These are phyloP conservation scores for Passer domesticus DNA, from an alignment of 2,113 vertebrate genomes.

Conservation along the genomic window DNA sequence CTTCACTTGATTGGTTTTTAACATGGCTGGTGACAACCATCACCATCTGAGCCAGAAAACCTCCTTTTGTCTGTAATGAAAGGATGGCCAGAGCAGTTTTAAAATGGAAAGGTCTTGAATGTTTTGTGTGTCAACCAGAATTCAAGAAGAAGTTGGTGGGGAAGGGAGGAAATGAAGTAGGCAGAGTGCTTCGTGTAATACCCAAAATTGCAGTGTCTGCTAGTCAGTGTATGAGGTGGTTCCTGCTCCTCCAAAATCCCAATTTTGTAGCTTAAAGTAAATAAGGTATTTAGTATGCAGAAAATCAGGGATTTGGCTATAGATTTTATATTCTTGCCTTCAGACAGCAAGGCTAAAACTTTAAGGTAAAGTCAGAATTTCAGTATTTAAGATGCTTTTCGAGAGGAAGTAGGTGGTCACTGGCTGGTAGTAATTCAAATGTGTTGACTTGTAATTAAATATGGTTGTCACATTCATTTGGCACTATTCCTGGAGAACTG, in stretches of 20 bases:
- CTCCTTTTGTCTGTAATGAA: neutral
- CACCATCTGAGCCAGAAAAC: neutral
- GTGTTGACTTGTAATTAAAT: neutral
- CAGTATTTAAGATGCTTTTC: neutral
- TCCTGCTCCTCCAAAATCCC: neutral
- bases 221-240: rapidly evolving
- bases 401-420: neutral
- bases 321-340: neutral
- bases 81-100: neutral
- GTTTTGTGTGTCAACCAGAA: neutral
- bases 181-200: neutral
- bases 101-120: neutral
- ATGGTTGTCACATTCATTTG: neutral
- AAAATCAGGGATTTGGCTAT: neutral
- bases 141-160: neutral
- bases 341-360: neutral
- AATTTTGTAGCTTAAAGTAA: neutral
- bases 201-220: neutral
- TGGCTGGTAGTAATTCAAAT: neutral
- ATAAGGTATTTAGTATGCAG: neutral
- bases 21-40: neutral
- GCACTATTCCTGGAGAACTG: neutral
- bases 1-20: neutral
- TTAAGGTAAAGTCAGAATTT: neutral
- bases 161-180: neutral